A percentile compares a stretch with the other conserved stretches of the same genome.
Conservation (phyloP, 2,113 vertebrate species). For the Pungitius pungitius region DNA sequence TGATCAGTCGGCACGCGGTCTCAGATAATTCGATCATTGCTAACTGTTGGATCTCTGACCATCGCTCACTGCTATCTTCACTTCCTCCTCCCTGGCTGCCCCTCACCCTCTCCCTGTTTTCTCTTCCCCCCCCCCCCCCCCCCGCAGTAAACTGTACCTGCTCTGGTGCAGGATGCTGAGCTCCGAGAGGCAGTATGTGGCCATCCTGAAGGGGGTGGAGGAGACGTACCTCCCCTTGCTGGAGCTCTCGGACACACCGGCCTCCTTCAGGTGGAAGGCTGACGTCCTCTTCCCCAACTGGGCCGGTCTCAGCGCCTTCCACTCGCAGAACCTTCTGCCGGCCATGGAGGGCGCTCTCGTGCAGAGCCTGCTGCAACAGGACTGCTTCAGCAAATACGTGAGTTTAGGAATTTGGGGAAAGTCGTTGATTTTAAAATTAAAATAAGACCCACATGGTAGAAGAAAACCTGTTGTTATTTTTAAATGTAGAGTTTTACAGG, state of each 20-base stretch:
- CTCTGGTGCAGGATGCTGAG: constrained; percentile 86
- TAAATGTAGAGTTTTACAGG: not conserved
- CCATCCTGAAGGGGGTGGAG: constrained; percentile 81
- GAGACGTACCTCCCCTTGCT: constrained; percentile 77
- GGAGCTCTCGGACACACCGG: constrained; percentile 78
- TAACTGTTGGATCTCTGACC: constrained; percentile 36
- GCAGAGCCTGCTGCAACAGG: constrained; percentile 86
- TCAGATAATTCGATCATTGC: constrained; percentile 39
- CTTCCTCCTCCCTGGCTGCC: not conserved
- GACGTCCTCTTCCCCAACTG: constrained; percentile 80
- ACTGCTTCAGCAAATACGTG: constrained; percentile 90
- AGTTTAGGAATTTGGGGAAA: constrained; percentile 49
- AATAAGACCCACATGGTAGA: not conserved
- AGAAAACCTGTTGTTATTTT: too few relatives aligned
- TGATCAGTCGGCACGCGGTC: constrained; percentile 31
- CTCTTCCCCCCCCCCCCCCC: not conserved
- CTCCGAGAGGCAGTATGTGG: constrained; percentile 86
- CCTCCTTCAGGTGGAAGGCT: constrained; percentile 78
- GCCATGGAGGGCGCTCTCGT: constrained; percentile 86
- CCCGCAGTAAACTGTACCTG: constrained; percentile 84
- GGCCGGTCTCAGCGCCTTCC: constrained; percentile 83
- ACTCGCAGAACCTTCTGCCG: constrained; percentile 84
- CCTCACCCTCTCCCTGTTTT: not conserved
- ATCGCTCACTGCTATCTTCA: not conserved
- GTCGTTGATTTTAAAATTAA: not conserved